Evolutionary conservation across 2,888 invertebrate species (phyloP).

Genomic region (Nomada ferruginata): DNA sequence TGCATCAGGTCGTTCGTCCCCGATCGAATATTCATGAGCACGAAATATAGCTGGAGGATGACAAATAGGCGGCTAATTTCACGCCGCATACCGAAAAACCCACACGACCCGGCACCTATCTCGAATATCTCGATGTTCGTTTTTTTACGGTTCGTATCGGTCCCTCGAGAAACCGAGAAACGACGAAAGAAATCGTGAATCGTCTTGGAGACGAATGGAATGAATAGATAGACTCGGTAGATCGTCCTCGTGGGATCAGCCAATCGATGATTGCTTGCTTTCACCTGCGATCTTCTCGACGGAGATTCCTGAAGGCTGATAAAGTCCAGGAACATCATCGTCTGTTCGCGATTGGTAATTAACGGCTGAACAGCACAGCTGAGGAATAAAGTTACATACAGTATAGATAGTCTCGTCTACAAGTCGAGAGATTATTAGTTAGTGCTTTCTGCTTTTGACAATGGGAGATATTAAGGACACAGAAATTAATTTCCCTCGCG

Average conservation of each 20-base stretch:
- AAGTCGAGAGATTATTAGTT: no score
- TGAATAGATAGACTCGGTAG: not conserved
- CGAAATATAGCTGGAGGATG: conserved; percentile 56
- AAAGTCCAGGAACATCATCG: not conserved
- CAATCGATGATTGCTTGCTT: not conserved
- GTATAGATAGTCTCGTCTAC: no score
- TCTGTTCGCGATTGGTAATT: not conserved
- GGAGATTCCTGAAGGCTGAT: no score
- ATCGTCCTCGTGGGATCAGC: not conserved
- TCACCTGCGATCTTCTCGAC: not conserved
- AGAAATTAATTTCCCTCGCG: no score
- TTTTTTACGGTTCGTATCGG: conserved; percentile 19
- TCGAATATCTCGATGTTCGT: not conserved
- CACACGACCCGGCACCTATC: conserved; percentile 23
- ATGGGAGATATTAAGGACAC: no score
- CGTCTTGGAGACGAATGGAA: no score
- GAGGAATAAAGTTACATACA: no score
- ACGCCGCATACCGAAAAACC: conserved; percentile 57
- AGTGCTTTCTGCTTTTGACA: no score
- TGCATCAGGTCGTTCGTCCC: conserved; percentile 15
- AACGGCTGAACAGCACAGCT: not conserved
- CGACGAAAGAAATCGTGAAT: no score
- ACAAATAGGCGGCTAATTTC: conserved; percentile 65
- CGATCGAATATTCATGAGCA: conserved; percentile 68
- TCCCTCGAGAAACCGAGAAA: no score